Evolutionary conservation across 2,113 vertebrate species (phyloP), one percentile per base, ranked within the genome.

Genomic region (Podarcis cretensis): DNA sequence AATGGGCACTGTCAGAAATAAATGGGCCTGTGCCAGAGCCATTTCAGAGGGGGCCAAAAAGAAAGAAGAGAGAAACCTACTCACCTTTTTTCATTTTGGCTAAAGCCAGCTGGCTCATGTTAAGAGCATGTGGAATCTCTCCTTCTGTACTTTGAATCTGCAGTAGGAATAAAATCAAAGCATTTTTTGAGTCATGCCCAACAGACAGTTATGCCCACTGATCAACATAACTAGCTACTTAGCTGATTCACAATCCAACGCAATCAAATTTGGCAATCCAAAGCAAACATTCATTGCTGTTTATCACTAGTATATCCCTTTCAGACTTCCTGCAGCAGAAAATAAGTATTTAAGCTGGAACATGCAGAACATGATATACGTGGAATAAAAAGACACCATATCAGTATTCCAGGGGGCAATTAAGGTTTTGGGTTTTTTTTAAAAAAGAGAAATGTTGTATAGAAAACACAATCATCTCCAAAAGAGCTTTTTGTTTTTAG

Each of bases 131-230:
- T 16, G 97, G 95, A 37, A 94, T 92, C 90, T 99, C 98, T 81
- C 98, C 98, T 84, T 99, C 98, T 32, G 98, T 98, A 93, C 98
- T 98, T 95, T 98, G 98, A 92, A 99, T 98, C 98, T 99, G 68
- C 75, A 66, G 23, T 86, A 76, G 86, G 94, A 27, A 92, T 71
- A 23, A 94, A 83, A 95, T 88, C n/a, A 20, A 2, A 90, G 30
- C 78, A 93, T 74, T 94, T 95, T 76, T 59, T 83, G 65, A 91
- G 86, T 94, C 65, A 95, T 75, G 37, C 32, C 81, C 89, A 37
- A 2, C 71, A 54, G 66, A 91, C 77, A 27, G 63, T 3, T 54
- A 40, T 18, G 89, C 12, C 35, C 54, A 2, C 63, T 16, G 48
- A 87, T 89, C 77, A 87, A 2, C 3, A 87, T 2, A 89, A 32